Evolutionary conservation across 2,113 vertebrate genomes (phyloP), one percentile per base, ranked within the genome.

Genomic region (Zosterops borbonicus): DNA sequence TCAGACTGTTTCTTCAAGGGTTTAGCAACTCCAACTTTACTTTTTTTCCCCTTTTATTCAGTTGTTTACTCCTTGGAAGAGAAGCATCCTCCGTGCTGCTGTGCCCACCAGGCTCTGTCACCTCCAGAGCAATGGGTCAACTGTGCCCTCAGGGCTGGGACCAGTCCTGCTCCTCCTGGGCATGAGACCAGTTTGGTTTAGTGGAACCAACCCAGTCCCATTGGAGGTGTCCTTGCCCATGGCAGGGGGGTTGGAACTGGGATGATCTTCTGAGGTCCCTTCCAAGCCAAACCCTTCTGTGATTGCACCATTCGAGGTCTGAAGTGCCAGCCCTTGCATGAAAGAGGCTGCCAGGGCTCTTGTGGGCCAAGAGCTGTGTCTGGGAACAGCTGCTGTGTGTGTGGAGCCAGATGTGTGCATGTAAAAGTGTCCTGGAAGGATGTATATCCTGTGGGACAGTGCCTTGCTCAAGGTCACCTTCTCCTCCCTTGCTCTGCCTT

Each of bases 101-200:
- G 2, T 28, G 14, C 8, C 29, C 59, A 6, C 7, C 9, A 65
- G 37, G 46, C 41, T 67, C 17, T 44, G 3, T 18, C 2, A 0
- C 1, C 47, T 64, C 6, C 60, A 14, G 47, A 21, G 29, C n/a
- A 17, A 1, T 2, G 55, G 25, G 12, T 63, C 39, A 75, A 65
- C 44, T 37, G 31, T 46, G 35, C 47, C 56, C 1, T 19, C 33
- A 18, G 70, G 46, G 28, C 11, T 6, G 24, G 75, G 44, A 10
- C 16, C 33, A 39, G 33, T 15, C n/a, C 64, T 2, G 3, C 31
- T 76, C 33, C 90, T 63, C 52, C 70, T 47, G 60, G 47, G 62
- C 29, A 13, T 4, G 2, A 65, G 8, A 49, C 9, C 2, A 6
- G 1, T 56, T 16, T 15, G 50, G 11, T 29, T 69, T 7, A 46